Conservation (phyloP, 2,888 invertebrate genomes). For the Cheilosia scutellata region DNA sequence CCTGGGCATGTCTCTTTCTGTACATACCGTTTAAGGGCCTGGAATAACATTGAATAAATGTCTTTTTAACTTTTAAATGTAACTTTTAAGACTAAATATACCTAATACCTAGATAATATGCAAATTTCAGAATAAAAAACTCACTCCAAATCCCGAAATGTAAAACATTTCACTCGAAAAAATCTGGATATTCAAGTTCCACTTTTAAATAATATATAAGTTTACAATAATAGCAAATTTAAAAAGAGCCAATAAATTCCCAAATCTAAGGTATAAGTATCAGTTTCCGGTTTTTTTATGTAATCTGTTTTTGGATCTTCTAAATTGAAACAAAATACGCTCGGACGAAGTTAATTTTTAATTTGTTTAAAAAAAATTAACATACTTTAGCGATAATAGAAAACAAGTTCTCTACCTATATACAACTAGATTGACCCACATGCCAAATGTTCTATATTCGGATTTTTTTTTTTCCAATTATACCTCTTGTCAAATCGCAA, state of each 20-base stretch:
- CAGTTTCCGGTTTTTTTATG: not conserved
- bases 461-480: constrained; percentile 1
- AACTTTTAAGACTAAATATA: no score
- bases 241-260: not conserved
- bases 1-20: no score
- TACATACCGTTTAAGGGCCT: no score
- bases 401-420: not conserved
- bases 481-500: constrained; percentile 1
- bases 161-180: no score
- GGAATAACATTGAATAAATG: no score
- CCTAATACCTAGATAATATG: no score
- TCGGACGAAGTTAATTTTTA: not conserved
- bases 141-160: no score
- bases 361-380: not conserved
- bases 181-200: no score
- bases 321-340: not conserved
- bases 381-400: constrained; percentile 1
- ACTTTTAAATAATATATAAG: no score
- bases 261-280: not conserved
- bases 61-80: no score
- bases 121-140: no score
- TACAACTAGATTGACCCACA: constrained; percentile 13
- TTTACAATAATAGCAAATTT: no score
- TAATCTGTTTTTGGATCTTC: not conserved
- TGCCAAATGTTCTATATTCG: not conserved